phyloP scores from a whole-genome alignment of 1,140 invertebrate species.

The Drosophila melanica region DNA sequence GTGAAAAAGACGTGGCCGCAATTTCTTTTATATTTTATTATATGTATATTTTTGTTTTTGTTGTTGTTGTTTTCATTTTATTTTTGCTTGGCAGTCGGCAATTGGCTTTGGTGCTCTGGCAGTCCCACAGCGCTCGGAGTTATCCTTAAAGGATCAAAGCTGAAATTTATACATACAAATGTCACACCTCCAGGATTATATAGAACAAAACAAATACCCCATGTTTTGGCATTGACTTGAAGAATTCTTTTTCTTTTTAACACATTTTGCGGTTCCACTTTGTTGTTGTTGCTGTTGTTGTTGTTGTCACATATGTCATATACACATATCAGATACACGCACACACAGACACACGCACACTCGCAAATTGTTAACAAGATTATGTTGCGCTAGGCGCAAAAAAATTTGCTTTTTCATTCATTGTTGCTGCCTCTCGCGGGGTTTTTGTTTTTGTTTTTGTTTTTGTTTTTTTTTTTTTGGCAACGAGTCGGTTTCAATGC shows the following conservation, averaged over 20 bases:
- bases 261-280: not conserved
- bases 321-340: conserved; percentile 13
- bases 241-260: conserved; percentile 31
- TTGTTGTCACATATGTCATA: conserved; percentile 28
- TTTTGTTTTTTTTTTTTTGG: conserved; percentile 41
- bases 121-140: conserved; percentile 49
- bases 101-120: conserved; percentile 53
- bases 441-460: not conserved
- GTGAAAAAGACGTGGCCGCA: conserved; percentile 37
- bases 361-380: conserved; percentile 76
- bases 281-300: conserved; percentile 24
- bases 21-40: conserved; percentile 42
- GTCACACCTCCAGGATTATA: conserved; percentile 77
- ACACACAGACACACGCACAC: conserved; percentile 33
- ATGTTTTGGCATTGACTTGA: conserved; percentile 64
- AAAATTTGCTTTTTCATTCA: conserved; percentile 55
- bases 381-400: conserved; percentile 50
- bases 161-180: conserved; percentile 77
- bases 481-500: conserved; percentile 61
- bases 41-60: conserved; percentile 33
- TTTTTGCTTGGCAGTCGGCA: conserved; percentile 46
- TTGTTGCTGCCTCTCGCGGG: conserved; percentile 35
- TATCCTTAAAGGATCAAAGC: conserved; percentile 82
- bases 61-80: conserved; percentile 41
- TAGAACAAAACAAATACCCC: conserved; percentile 63